Conservation (phyloP, 2,113 vertebrate genomes). For the Octodon degus region DNA sequence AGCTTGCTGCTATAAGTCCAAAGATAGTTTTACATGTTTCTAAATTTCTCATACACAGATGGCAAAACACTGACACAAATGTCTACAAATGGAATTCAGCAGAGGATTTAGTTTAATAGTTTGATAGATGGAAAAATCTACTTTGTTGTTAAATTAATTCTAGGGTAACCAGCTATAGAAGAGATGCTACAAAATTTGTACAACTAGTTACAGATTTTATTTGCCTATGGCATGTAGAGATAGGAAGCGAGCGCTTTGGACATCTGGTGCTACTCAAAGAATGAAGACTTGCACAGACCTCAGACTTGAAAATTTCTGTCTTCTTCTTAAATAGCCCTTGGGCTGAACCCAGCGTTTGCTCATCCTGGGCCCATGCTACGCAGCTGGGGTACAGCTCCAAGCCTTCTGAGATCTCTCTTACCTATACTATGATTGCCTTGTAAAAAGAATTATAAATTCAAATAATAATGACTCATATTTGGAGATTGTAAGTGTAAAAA, state of each 20-base stretch:
- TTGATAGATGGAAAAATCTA: conserved; percentile 44
- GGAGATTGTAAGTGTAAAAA: conserved; percentile 19
- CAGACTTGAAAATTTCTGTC: not conserved
- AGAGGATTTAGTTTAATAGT: not conserved
- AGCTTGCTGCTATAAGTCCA: not conserved
- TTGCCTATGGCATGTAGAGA: not conserved
- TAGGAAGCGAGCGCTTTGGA: conserved; percentile 4
- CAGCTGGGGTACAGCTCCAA: not conserved
- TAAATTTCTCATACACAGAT: not conserved
- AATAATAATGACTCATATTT: conserved; percentile 25
- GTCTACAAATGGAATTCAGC: conserved; percentile 7
- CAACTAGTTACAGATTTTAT: conserved; percentile 40
- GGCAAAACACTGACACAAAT: not conserved
- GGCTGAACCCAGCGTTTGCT: not conserved
- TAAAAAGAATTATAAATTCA: conserved; percentile 31
- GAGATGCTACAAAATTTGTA: not conserved
- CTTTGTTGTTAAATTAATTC: conserved; percentile 2
- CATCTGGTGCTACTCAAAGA: not conserved
- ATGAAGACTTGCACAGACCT: not conserved
- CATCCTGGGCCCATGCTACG: not conserved
- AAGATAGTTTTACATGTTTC: not conserved
- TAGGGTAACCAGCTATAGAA: conserved; percentile 15
- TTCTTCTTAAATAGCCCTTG: not conserved
- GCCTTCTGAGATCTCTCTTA: not conserved
- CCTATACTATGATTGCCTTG: not conserved